Conservation (phyloP, 2,797 vertebrate genomes). For the Xenentodon cancila region DNA sequence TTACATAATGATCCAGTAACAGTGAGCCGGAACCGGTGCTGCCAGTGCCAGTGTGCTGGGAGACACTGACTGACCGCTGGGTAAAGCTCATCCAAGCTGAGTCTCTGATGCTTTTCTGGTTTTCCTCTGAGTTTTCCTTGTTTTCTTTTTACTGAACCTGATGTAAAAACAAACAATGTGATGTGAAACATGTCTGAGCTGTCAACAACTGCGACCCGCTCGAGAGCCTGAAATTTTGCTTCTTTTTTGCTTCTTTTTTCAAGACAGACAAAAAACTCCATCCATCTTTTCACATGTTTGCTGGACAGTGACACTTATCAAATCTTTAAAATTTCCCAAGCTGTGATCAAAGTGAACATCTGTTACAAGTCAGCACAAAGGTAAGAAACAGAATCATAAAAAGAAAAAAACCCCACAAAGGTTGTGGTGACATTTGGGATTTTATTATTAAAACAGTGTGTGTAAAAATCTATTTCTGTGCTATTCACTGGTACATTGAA, state of each 20-base stretch:
- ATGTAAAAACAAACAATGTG: slow-evolving; percentile 33
- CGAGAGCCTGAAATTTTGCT: slow-evolving; percentile 21
- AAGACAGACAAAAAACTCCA: neutral
- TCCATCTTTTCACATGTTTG: slow-evolving; percentile 30
- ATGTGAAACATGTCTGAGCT: slow-evolving; percentile 33
- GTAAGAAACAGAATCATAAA: slow-evolving; percentile 45
- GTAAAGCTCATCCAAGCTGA: slow-evolving; percentile 22
- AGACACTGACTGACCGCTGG: slow-evolving; percentile 42
- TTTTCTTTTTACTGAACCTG: slow-evolving; percentile 22
- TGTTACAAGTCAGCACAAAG: slow-evolving; percentile 39
- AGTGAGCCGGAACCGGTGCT: slow-evolving; percentile 65
- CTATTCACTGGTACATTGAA: neutral
- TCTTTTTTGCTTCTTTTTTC: neutral
- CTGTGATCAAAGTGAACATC: slow-evolving; percentile 32
- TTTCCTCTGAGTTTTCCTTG: slow-evolving; percentile 6
- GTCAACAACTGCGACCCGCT: slow-evolving; percentile 39
- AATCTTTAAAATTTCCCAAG: slow-evolving; percentile 21
- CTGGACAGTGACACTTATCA: slow-evolving; percentile 21
- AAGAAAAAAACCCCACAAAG: neutral
- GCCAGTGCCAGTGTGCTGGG: slow-evolving; percentile 68
- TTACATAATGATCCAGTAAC: slow-evolving; percentile 79
- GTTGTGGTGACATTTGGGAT: too few relatives aligned
- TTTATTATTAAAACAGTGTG: neutral
- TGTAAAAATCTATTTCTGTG: neutral
- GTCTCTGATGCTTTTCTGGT: neutral